Base-by-base conservation (phyloP, 2,888 invertebrate genomes). In the Pyrrhia umbra region DNA sequence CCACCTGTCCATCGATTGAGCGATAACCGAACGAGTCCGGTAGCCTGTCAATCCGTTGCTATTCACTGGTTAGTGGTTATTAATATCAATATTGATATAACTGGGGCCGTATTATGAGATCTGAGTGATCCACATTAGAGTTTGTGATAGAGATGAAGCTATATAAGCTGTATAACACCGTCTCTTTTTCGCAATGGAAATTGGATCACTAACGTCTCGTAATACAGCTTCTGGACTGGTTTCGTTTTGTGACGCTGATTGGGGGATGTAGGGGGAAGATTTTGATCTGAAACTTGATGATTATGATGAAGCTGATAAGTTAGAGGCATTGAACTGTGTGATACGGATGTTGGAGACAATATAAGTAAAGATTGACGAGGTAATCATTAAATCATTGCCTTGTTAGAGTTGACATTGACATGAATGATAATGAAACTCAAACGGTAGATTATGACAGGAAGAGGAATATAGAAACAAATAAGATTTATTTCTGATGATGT, bases 1-100 rank as follows among this genome's bases (percentile, higher is more conserved):
- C 60, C 69, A 77, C 71, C 75, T 78, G 77, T 67, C 59, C 37
- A 27, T 39, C 63, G 77, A 78, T 78, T 55, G 40, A 73, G 34
- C 46, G 78, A 78, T 78, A 72, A 50, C 58, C 18, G 50, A 65
- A 75, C 77, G 1, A 40, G 77, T 75, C 37, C 27, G 20, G 56
- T 40, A 21, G 37, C 49, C 59, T 63, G 73, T 73, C 79, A 73
- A 68, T 75, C 72, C 63, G 60, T 40, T 49, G 27, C 47, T 64
- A 54, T 46, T 57, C 64, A 55, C 55, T 39, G 21, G 61, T 74
- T 77, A 55, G 49, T 34, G 16, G 61, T 69, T 77, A 74, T 69
- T 77, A 74, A 70, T 64, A 77, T 69, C 58, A 73, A 77, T 77
- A 63, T 72, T 61, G 52, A 72, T 68, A 58, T 16, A 42, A 59